Percentiles rank a stretch among this genome's conserved stretches.
Conservation (phyloP, 2,888 invertebrate genomes). For the Copidosoma aretas region DNA sequence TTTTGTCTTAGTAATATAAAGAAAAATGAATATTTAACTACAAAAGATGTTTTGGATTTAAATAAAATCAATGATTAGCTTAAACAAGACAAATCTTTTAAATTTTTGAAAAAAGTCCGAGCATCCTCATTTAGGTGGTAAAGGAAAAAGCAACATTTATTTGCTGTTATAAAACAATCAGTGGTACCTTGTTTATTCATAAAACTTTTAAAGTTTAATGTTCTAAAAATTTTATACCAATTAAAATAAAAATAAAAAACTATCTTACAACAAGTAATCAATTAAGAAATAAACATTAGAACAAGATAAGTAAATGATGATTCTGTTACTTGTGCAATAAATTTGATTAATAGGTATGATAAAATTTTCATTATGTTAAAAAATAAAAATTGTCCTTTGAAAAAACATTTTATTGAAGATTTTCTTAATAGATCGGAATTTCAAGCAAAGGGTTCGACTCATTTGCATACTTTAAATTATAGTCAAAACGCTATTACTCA, state of each 20-base stretch:
- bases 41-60: neutral
- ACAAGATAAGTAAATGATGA: too few species aligned
- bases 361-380: too few species aligned
- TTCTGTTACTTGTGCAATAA: too few species aligned
- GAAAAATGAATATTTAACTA: slow-evolving; percentile 2
- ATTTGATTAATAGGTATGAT: too few species aligned
- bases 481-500: too few species aligned
- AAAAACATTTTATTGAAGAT: too few species aligned
- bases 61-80: slow-evolving; percentile 3
- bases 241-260: neutral
- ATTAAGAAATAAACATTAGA: too few species aligned
- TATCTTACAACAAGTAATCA: neutral
- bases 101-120: slow-evolving; percentile 29
- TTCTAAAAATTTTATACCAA: slow-evolving; percentile 13
- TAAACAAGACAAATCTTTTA: slow-evolving; percentile 25
- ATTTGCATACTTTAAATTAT: too few species aligned
- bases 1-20: slow-evolving; percentile 1
- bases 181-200: slow-evolving; percentile 31
- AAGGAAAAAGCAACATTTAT: slow-evolving; percentile 25
- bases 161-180: slow-evolving; percentile 29
- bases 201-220: slow-evolving; percentile 31
- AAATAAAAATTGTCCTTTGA: too few species aligned
- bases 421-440: too few species aligned
- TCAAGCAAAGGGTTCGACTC: too few species aligned
- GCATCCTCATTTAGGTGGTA: slow-evolving; percentile 28